Base-by-base conservation (phyloP, 2,888 invertebrate genomes). In the Euphydryas editha region DNA sequence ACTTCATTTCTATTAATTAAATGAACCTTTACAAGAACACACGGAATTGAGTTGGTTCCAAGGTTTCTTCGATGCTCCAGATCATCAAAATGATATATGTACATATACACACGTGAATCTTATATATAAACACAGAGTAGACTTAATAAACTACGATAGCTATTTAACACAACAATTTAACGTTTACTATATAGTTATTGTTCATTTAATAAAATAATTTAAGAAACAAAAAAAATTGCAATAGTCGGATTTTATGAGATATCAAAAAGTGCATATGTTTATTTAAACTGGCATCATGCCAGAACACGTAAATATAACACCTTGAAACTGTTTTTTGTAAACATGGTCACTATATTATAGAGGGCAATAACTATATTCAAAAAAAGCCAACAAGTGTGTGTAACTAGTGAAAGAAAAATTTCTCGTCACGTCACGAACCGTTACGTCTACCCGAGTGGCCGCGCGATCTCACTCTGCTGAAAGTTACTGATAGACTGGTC, bases 231-330 rank as follows among this genome's bases (percentile, higher is more conserved):
- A 13, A 8, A 54, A 18, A 47, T 44, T 6, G 1, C 42, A 39
- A 62, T 36, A 39, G 2, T 51, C 36, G 42, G 49, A 20, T 47
- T 62, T 36, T 37, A 18, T 30, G 47, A 47, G 56, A 64, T 59
- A 59, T 59, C 57, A 65, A 62, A 61, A 70, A 69, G 11, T 51
- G 49, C 55, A 67, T 67, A 76, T 72, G 72, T 75, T 76, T 76
- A 77, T 73, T 74, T 74, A 72, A 70, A 72, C 70, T 91, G 92
- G 92, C 91, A 72, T 64, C 70, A 68, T 86, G 90, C 92, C 92
- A 85, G 81, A 71, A 71, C 81, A 88, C 87, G 75, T 83, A 85
- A 90, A 90, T 91, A 89, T 81, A 82, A 73, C 80, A 80, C 78
- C 77, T 70, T 70, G 70, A 65, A 69, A 67, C 44, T 56, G 62